Percentiles rank a stretch among this genome's conserved stretches.
These are phyloP conservation scores for Euplexia lucipara DNA, from an alignment of 2,888 invertebrate genomes.

Conservation along the genomic window DNA sequence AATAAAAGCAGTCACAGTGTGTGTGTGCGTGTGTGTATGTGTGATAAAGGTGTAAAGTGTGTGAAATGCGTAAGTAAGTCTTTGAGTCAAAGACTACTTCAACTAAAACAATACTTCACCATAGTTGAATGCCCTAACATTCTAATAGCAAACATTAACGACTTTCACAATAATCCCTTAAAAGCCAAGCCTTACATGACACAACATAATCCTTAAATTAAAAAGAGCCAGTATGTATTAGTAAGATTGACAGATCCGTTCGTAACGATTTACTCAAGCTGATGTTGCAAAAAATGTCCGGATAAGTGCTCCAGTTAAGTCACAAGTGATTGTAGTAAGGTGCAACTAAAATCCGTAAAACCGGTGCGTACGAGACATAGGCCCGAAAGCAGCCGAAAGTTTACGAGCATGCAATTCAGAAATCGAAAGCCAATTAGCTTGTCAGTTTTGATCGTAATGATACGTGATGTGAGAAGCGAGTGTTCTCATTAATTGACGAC, in stretches of 20 bases:
- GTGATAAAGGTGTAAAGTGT: no score
- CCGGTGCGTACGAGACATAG: slow-evolving; percentile 62
- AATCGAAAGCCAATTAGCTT: slow-evolving; percentile 70
- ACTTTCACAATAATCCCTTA: slow-evolving; percentile 78
- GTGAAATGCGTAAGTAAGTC: no score
- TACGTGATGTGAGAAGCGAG: slow-evolving; percentile 54
- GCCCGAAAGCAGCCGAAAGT: slow-evolving; percentile 59
- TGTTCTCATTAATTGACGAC: slow-evolving; percentile 66
- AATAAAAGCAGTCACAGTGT: no score
- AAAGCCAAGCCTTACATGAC: slow-evolving; percentile 61
- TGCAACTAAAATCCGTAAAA: slow-evolving; percentile 71
- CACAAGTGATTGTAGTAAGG: slow-evolving; percentile 77
- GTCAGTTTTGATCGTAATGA: slow-evolving; percentile 69
- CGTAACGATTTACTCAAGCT: slow-evolving; percentile 61
- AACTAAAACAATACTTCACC: slow-evolving; percentile 30
- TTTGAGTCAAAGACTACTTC: no score
- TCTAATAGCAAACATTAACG: slow-evolving; percentile 63
- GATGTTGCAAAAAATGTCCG: slow-evolving; percentile 72
- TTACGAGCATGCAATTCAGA: slow-evolving; percentile 55
- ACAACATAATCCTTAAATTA: slow-evolving; percentile 71
- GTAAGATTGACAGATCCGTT: slow-evolving; percentile 77
- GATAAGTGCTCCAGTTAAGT: slow-evolving; percentile 79
- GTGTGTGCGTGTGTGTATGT: no score
- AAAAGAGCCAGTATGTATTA: slow-evolving; percentile 58
- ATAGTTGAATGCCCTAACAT: slow-evolving; percentile 28